These are phyloP conservation scores for Cladopsammia gracilis DNA, from an alignment of 64 coral and sea anemone species.

Conservation along the genomic window DNA sequence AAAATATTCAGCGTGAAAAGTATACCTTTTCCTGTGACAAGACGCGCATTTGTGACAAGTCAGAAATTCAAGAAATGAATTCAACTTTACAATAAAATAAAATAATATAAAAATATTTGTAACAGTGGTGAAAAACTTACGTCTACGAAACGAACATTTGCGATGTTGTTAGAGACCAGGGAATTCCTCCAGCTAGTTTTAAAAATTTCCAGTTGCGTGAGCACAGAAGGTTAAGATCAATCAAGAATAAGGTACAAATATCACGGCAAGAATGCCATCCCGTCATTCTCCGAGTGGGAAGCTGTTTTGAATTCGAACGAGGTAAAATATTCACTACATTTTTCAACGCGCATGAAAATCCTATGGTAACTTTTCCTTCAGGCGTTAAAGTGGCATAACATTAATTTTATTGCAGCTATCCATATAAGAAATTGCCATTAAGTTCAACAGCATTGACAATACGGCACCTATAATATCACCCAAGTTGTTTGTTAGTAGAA, in stretches of 20 bases:
- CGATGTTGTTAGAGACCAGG: background rate
- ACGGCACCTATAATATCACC: too few species aligned
- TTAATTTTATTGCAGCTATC: background rate
- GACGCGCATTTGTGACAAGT: too few species aligned
- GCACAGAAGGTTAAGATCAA: background rate
- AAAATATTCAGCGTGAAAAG: background rate
- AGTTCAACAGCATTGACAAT: too few species aligned
- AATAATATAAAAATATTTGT: too few species aligned
- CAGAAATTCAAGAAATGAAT: too few species aligned
- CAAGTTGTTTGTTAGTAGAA: background rate
- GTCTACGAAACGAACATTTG: too few species aligned
- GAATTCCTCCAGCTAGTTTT: background rate
- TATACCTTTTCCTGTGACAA: too few species aligned
- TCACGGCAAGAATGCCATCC: background rate
- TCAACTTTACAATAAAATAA: too few species aligned
- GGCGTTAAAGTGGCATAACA: background rate
- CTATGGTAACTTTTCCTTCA: constrained; percentile 22
- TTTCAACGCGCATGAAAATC: constrained; percentile 23
- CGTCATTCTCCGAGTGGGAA: constrained; percentile 23
- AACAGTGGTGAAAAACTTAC: too few species aligned
- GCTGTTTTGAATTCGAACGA: background rate
- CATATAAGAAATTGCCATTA: too few species aligned
- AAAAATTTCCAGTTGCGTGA: background rate
- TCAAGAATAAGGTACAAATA: background rate
- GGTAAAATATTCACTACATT: constrained; percentile 42